These are phyloP conservation scores for Raja brachyura DNA, from an alignment of 2,113 vertebrate species.

Conservation along the genomic window DNA sequence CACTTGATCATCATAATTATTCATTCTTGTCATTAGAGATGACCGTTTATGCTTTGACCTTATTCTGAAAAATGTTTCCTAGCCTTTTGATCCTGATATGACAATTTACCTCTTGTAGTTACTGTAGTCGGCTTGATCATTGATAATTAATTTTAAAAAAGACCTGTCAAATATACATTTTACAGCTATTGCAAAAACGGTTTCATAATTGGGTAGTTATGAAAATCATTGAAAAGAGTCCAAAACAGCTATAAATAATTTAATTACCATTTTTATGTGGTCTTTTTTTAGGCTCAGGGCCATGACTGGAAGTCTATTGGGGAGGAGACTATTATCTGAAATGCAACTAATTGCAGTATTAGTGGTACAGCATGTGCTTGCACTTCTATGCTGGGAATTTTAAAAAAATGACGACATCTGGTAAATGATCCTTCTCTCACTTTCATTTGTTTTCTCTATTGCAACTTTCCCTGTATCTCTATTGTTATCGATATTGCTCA, in stretches of 20 bases:
- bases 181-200: conserved; percentile 29
- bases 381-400: not conserved
- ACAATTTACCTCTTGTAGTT: conserved; percentile 26
- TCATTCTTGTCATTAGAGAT: conserved; percentile 16
- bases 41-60: conserved; percentile 29
- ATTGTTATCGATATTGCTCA: not conserved
- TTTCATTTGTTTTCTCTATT: not conserved
- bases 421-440: not conserved
- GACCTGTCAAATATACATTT: conserved; percentile 34
- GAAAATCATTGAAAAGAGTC: conserved; percentile 34
- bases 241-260: conserved; percentile 38
- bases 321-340: conserved; percentile 9
- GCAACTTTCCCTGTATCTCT: not conserved
- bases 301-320: not conserved
- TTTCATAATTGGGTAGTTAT: conserved; percentile 34
- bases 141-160: not conserved
- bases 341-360: conserved; percentile 23
- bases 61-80: conserved; percentile 23
- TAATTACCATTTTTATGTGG: conserved; percentile 28
- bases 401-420: not conserved
- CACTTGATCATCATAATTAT: conserved; percentile 36
- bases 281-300: not conserved
- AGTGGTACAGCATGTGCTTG: not conserved
- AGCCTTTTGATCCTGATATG: conserved; percentile 25
- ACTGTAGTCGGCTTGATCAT: conserved; percentile 23